These are phyloP conservation scores for Pseudococcus jackbeardsleyi DNA, from an alignment of 2,888 invertebrate species.

Conservation along the genomic window DNA sequence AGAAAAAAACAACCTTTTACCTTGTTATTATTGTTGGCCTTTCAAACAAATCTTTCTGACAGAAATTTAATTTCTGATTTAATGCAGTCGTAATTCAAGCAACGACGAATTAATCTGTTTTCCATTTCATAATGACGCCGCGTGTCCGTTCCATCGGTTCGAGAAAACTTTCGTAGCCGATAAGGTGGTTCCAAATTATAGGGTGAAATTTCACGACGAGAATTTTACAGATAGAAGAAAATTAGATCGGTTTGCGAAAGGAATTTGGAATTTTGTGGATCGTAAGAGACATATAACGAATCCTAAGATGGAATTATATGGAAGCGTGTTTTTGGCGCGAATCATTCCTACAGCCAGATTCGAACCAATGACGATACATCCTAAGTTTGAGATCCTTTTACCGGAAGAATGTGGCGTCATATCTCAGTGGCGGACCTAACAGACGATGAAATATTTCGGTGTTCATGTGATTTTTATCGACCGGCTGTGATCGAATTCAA, in stretches of 20 bases:
- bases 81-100: constrained; percentile 39
- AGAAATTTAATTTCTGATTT: constrained; percentile 52
- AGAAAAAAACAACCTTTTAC: constrained; percentile 54
- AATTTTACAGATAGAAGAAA: not conserved
- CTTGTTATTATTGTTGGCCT: constrained; percentile 49
- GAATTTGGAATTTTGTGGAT: too few species aligned
- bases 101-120: constrained; percentile 24
- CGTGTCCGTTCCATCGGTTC: not conserved
- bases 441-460: too few species aligned
- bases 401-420: too few species aligned
- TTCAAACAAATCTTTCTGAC: constrained; percentile 33
- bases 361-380: too few species aligned
- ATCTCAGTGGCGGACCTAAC: too few species aligned
- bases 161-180: not conserved
- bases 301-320: too few species aligned
- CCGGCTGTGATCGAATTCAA: too few species aligned
- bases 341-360: too few species aligned
- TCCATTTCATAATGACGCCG: constrained; percentile 1
- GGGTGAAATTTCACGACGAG: not conserved
- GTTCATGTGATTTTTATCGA: too few species aligned
- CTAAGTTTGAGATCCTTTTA: too few species aligned
- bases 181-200: not conserved
- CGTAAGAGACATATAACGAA: too few species aligned
- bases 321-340: too few species aligned
- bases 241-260: not conserved